A percentile compares a stretch with the other conserved stretches of the same genome.
phyloP scores from a whole-genome alignment of 2,797 vertebrate genomes.

The Hypotaenidia philippensis region DNA sequence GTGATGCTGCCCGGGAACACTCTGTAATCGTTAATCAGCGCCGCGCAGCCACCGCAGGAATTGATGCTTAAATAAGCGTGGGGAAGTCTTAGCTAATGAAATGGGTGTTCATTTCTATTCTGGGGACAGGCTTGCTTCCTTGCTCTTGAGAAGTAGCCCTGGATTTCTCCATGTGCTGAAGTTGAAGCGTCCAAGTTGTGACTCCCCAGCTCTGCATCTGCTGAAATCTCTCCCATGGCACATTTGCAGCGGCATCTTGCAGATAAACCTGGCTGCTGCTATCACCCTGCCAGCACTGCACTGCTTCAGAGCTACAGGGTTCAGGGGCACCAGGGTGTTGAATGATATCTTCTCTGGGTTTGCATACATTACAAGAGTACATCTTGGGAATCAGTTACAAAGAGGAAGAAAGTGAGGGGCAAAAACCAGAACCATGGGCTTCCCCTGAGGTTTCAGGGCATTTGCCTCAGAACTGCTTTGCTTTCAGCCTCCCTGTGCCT shows the following conservation, averaged over 20 bases:
- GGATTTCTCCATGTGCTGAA: neutral
- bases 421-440: neutral
- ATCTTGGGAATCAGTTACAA: neutral
- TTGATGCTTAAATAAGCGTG: neutral
- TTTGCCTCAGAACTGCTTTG: neutral
- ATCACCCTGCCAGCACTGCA: neutral
- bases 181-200: neutral
- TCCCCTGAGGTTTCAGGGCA: neutral
- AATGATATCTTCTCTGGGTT: neutral
- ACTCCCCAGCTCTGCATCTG: neutral
- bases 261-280: neutral
- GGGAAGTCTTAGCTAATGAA: constrained; percentile 20
- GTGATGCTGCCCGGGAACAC: neutral
- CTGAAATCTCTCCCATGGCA: neutral
- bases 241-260: neutral
- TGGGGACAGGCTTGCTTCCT: neutral
- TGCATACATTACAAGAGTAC: neutral
- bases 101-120: constrained; percentile 4
- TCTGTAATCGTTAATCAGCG: constrained; percentile 6
- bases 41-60: neutral
- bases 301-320: neutral
- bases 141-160: neutral
- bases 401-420: neutral
- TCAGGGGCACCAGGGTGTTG: neutral
- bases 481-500: neutral